Evolutionary conservation across 2,797 vertebrate genomes (phyloP).

Genomic region (Columba guinea): DNA sequence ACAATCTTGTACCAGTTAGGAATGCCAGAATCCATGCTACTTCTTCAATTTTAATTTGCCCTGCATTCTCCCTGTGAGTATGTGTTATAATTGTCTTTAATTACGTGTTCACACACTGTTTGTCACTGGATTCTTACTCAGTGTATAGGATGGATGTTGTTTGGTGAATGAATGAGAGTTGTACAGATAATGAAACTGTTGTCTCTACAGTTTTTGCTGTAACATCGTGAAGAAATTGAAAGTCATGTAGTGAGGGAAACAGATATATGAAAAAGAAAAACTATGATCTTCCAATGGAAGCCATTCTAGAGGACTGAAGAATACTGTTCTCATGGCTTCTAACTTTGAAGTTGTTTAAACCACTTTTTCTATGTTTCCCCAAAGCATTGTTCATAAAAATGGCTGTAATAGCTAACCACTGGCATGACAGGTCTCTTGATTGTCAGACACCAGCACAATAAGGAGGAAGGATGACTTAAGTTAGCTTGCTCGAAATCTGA

Average conservation of each 20-base stretch:
- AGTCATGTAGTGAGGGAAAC: not conserved
- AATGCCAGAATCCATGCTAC: not conserved
- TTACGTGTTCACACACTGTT: not conserved
- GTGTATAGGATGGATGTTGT: not conserved
- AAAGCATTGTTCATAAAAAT: not conserved
- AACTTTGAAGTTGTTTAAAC: not conserved
- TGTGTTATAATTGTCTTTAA: conserved; percentile 22
- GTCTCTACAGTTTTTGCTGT: not conserved
- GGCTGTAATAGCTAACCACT: not conserved
- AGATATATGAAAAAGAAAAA: not conserved
- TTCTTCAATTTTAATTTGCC: conserved; percentile 12
- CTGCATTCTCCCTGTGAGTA: not conserved
- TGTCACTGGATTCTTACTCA: not conserved
- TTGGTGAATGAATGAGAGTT: not conserved
- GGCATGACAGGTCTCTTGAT: not conserved
- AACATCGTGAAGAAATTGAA: not conserved
- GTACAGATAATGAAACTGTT: conserved; percentile 22
- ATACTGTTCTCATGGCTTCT: not conserved
- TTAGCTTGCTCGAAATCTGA: not conserved
- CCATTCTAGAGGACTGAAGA: not conserved
- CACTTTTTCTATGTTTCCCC: not conserved
- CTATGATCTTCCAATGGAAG: not conserved
- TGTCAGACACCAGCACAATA: not conserved
- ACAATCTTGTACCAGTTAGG: not conserved
- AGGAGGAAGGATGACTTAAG: not conserved